A percentile compares a stretch with the other conserved stretches of the same genome.
Evolutionary conservation across 2,113 vertebrate genomes (phyloP).

Genomic region (Dipodomys stephensi): DNA sequence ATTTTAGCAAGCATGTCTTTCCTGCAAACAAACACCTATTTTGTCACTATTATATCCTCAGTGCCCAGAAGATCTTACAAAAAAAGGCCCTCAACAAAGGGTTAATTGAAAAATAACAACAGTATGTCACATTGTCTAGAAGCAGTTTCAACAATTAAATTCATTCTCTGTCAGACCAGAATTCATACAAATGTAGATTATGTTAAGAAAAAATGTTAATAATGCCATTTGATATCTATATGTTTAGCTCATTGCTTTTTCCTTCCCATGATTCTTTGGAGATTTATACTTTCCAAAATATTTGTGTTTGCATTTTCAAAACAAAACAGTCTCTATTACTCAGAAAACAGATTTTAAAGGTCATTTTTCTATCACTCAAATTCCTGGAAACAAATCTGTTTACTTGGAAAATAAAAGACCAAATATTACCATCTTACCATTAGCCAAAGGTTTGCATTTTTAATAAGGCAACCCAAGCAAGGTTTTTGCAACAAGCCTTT

Average conservation of each 20-base stretch:
- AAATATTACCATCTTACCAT: constrained; percentile 68
- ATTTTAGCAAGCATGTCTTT: background rate
- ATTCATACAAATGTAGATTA: constrained; percentile 12
- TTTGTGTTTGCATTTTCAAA: constrained; percentile 49
- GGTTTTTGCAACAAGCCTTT: constrained; percentile 18
- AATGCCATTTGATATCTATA: background rate
- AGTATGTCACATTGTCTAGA: background rate
- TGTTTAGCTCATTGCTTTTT: constrained; percentile 37
- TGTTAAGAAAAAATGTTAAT: too few species aligned
- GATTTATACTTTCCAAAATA: constrained; percentile 51
- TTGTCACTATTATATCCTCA: background rate
- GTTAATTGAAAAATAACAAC: background rate
- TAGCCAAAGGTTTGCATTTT: constrained; percentile 66
- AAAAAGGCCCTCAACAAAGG: background rate
- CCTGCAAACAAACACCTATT: background rate
- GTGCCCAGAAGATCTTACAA: background rate
- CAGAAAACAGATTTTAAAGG: constrained; percentile 63
- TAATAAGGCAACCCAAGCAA: constrained; percentile 65
- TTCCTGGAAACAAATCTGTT: constrained; percentile 68
- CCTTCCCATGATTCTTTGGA: background rate
- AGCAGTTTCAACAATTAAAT: constrained; percentile 11
- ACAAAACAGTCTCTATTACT: constrained; percentile 38
- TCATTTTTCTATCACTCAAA: constrained; percentile 64
- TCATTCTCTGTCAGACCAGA: constrained; percentile 48
- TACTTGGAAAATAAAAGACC: constrained; percentile 51